Percentiles rank a stretch among this genome's conserved stretches.
Conservation (phyloP, 1,140 invertebrate genomes). For the Brachionus calyciflorus region DNA sequence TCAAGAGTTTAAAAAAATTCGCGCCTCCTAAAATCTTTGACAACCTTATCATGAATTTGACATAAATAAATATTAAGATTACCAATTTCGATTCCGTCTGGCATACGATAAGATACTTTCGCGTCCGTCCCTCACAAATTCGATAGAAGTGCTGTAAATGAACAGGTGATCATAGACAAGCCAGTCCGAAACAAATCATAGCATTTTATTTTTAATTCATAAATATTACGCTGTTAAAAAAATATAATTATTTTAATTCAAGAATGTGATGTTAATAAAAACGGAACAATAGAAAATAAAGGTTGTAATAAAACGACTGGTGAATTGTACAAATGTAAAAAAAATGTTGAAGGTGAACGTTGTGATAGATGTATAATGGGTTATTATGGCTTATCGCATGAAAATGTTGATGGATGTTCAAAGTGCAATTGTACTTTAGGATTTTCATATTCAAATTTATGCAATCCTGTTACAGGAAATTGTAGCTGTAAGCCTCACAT, state of each 20-base stretch:
- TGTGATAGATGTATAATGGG: slow-evolving; percentile 88
- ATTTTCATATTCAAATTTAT: slow-evolving; percentile 83
- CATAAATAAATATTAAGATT: no score
- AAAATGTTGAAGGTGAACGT: slow-evolving; percentile 73
- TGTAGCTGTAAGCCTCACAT: slow-evolving; percentile 89
- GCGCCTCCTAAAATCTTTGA: no score
- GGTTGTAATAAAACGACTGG: slow-evolving; percentile 58
- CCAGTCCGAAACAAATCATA: no score
- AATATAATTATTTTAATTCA: slow-evolving; percentile 80
- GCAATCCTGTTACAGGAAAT: slow-evolving; percentile 77
- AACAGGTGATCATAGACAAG: no score
- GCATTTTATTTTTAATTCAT: no score
- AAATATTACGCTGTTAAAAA: no score
- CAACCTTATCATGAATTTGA: no score
- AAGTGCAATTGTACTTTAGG: slow-evolving; percentile 79
- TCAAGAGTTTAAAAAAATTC: no score
- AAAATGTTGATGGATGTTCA: slow-evolving; percentile 80
- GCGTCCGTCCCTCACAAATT: no score
- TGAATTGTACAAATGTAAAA: slow-evolving; percentile 74
- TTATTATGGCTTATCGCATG: slow-evolving; percentile 78
- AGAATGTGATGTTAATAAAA: slow-evolving; percentile 70
- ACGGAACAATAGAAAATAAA: slow-evolving; percentile 18
- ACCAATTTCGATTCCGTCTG: no score
- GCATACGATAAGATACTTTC: no score
- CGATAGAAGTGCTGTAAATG: no score